Base-by-base conservation (phyloP, 2,888 invertebrate genomes). In the Therioaphis trifolii region DNA sequence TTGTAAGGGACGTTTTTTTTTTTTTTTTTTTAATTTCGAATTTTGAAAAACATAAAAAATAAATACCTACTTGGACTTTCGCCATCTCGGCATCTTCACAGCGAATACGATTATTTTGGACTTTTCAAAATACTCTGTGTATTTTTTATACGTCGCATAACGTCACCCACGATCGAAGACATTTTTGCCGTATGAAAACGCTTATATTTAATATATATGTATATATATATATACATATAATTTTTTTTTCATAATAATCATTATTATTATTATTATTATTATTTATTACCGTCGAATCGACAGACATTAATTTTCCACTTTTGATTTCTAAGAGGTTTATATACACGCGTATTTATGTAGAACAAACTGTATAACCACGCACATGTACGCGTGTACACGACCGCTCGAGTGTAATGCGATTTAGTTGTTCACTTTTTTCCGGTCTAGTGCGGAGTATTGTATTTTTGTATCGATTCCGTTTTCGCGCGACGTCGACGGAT, bases 1-100 rank as follows among this genome's bases (percentile, higher is more conserved):
- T 74, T 82, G 63, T 82, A 9, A 40, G n/a, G 18, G 55, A 79
- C 68, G 68, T 55, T 29, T n/a, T 55, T n/a, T 49, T 7, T 35
- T 35, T 35, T 35, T 18, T 76, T 66, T 78, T 68, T 79, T 52
- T 55, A 68, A 55, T 55, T 78, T 66, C 12, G 7, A 68, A 52
- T 68, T 78, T 52, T 24, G 35, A 52, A 66, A 21, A 18, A 18
- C 4, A 14, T 7, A 35, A 14, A 14, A 74, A 55, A 35, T 7
- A 15, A 61, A 40, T 14, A 27, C 2, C 40, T n/a, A 69, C 27
- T 55, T 43, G 21, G 75, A 58, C 75, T 58, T 40, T 2, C n/a
- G 5, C 43, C 14, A 43, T 35, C 35, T 43, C 15, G 9, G 40
- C 0, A 12, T 24, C 11, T 18, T 52, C 46, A 21, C 2, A 4